Evolutionary conservation across 2,113 vertebrate species (phyloP).

Genomic region (Pimephales promelas): DNA sequence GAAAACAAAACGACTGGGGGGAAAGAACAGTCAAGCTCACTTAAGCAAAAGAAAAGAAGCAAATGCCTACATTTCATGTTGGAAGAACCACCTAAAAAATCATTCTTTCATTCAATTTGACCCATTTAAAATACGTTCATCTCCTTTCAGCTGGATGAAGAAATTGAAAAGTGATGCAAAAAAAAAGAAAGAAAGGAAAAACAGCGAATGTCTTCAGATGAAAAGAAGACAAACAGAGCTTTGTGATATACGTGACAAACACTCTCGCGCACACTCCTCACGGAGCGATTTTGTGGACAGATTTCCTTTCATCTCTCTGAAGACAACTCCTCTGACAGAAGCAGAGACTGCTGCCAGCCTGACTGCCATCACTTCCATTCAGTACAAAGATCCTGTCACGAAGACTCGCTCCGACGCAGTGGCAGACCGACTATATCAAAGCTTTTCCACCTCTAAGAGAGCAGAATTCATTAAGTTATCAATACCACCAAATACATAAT

Average conservation of each 20-base stretch:
- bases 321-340: slow-evolving; percentile 64
- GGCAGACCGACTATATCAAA: slow-evolving; percentile 64
- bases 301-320: slow-evolving; percentile 70
- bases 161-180: background rate
- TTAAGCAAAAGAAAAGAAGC: background rate
- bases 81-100: background rate
- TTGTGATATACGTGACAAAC: slow-evolving; percentile 50
- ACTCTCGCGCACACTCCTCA: slow-evolving; percentile 40
- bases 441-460: slow-evolving; percentile 48
- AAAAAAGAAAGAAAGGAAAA: slow-evolving; percentile 34
- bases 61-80: slow-evolving; percentile 2
- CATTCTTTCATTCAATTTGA: slow-evolving; percentile 11
- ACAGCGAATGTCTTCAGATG: slow-evolving; percentile 19
- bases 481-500: slow-evolving; percentile 42
- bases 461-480: slow-evolving; percentile 58
- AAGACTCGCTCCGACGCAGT: slow-evolving; percentile 58
- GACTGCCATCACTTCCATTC: slow-evolving; percentile 63
- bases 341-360: slow-evolving; percentile 31
- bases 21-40: background rate
- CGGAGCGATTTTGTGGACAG: slow-evolving; percentile 52
- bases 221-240: slow-evolving; percentile 37
- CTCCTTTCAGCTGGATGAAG: background rate
- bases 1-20: background rate
- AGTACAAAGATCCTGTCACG: slow-evolving; percentile 59
- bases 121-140: slow-evolving; percentile 34